Evolutionary conservation across 1,140 invertebrate genomes (phyloP).

Genomic region (Micrasema minimum): DNA sequence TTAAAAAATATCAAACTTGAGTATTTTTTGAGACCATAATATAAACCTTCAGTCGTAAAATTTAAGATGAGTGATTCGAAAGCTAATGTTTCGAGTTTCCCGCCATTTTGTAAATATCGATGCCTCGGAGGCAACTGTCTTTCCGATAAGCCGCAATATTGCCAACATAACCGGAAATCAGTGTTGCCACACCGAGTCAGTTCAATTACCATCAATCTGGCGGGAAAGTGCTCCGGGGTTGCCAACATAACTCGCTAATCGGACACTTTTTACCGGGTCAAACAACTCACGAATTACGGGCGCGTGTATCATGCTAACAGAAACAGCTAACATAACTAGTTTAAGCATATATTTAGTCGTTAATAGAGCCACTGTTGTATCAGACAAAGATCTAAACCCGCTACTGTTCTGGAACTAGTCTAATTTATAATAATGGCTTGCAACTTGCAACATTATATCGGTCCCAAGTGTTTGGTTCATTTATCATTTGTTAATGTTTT

Average conservation of each 20-base stretch:
- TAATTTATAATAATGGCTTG: too few species aligned
- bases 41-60: too few species aligned
- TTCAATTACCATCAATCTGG: conserved; percentile 25
- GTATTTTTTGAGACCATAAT: neutral
- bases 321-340: neutral
- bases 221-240: neutral
- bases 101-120: conserved; percentile 4
- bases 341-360: too few species aligned
- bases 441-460: too few species aligned
- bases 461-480: too few species aligned
- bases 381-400: too few species aligned
- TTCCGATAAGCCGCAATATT: conserved; percentile 1
- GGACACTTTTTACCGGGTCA: conserved; percentile 3
- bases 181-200: conserved; percentile 11
- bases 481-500: too few species aligned
- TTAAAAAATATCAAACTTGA: too few species aligned
- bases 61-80: neutral
- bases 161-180: conserved; percentile 16
- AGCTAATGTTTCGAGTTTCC: neutral
- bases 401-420: too few species aligned
- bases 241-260: conserved; percentile 10
- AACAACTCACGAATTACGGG: neutral
- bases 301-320: neutral
- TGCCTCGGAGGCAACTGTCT: neutral
- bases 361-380: too few species aligned